Evolutionary conservation across 2,888 invertebrate genomes (phyloP), one percentile per base, ranked within the genome.

Genomic region (Lissocephala sabroskyi): DNA sequence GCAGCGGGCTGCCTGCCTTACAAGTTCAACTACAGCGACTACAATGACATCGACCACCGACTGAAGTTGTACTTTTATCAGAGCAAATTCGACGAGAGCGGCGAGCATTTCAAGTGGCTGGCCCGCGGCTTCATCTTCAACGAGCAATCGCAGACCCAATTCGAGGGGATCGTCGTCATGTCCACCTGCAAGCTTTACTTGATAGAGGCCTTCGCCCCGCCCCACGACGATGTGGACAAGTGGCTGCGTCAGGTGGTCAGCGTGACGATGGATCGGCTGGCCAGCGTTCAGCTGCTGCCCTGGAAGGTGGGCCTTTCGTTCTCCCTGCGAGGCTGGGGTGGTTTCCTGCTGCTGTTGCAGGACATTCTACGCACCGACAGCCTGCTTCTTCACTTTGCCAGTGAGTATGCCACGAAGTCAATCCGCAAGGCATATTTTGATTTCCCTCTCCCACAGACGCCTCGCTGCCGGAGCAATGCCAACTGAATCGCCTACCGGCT

Each of bases 11-110:
- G 17, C 16, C 13, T 17, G 18, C 71, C 77, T 1, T 86, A 87
- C 58, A 86, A 86, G 64, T 89, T 87, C 60, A 87, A 86, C 28
- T 88, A 86, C 56, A 84, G 68, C 4, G 85, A 88, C 64, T 88
- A 87, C 45, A 83, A 83, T 49, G 85, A 86, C 56, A 82, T 88
- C 13, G 89, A 89, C 79, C 88, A 88, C 63, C 86, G 89, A 40
- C 80, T 89, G n/a, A 88, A 88, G 66, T 79, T 87, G 2, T 86
- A 86, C 70, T 85, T 89, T 29, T 86, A 87, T 70, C 83, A 88
- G 56, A 84, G 83, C 50, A 82, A 88, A 64, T 88, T 89, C 59
- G 86, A 87, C 55, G 85, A 87, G 52, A 83, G 86, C 48, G 85
- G 85, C 23, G 88, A 89, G 71, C 86, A 87, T 49, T 84, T 88